phyloP scores from a whole-genome alignment of 1,140 invertebrate species.

The Papilio polyxenes region DNA sequence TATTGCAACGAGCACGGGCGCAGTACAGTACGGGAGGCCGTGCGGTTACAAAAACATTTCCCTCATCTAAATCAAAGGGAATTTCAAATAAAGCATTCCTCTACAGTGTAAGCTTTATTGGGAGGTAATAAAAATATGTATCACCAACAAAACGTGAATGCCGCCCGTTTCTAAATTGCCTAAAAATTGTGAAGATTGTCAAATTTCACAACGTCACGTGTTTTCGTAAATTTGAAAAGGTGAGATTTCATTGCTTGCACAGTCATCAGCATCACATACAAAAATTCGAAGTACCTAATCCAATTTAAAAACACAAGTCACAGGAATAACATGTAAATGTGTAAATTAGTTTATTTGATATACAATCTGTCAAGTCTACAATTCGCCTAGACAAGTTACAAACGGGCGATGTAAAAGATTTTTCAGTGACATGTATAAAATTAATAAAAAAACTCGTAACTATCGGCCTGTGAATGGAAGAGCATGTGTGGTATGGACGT shows the following conservation, averaged over 20 bases:
- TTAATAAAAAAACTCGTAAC: slow-evolving; percentile 1
- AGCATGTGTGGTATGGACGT: not conserved
- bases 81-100: slow-evolving; percentile 3
- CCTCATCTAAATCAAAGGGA: not conserved
- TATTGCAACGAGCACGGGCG: not conserved
- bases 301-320: no score
- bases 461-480: not conserved
- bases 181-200: not conserved
- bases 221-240: not conserved
- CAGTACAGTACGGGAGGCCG: not conserved
- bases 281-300: no score
- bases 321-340: no score
- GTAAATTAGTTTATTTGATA: no score
- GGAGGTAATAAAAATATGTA: slow-evolving; percentile 16
- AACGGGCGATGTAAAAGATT: not conserved
- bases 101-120: slow-evolving; percentile 21
- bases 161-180: not conserved
- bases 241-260: no score
- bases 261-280: no score
- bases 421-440: not conserved
- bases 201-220: not conserved
- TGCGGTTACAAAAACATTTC: slow-evolving; percentile 18
- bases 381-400: no score
- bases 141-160: not conserved
- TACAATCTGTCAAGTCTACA: no score